These are phyloP conservation scores for Ylistrum balloti DNA, from an alignment of 1,140 invertebrate genomes.

Conservation along the genomic window DNA sequence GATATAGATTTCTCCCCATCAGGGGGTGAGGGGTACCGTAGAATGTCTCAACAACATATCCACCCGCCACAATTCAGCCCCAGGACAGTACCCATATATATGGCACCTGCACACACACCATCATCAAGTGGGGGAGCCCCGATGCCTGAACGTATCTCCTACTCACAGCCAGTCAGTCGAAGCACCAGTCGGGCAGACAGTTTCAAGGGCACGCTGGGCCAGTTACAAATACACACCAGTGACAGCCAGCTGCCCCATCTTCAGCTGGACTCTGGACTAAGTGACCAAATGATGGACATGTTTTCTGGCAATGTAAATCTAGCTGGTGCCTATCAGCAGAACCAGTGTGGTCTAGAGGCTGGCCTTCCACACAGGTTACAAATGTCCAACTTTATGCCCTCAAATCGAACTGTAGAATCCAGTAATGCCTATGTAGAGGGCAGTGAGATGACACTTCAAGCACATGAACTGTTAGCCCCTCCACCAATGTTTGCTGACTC, in stretches of 20 bases:
- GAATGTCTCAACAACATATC: slow-evolving; percentile 12
- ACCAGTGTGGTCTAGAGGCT: neutral
- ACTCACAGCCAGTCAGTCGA: slow-evolving; percentile 65
- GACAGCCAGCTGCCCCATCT: slow-evolving; percentile 55
- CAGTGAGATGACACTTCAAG: slow-evolving; percentile 43
- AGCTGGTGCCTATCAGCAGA: neutral
- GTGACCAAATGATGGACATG: slow-evolving; percentile 12
- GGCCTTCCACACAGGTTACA: neutral
- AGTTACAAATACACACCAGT: slow-evolving; percentile 62
- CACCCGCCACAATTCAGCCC: slow-evolving; percentile 37
- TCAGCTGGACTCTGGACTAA: neutral
- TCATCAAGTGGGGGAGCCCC: slow-evolving; percentile 59
- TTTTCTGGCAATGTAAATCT: slow-evolving; percentile 39
- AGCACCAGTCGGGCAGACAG: slow-evolving; percentile 75
- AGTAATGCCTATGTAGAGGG: neutral
- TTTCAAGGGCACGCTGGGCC: slow-evolving; percentile 71
- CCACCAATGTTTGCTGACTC: slow-evolving; percentile 62
- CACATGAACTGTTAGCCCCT: slow-evolving; percentile 50
- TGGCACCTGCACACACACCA: slow-evolving; percentile 58
- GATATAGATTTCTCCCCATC: neutral
- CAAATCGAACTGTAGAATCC: slow-evolving; percentile 7
- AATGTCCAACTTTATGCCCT: neutral
- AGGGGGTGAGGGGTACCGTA: neutral
- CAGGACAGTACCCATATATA: slow-evolving; percentile 56
- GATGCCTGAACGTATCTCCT: slow-evolving; percentile 61